Conservation (phyloP, 2,113 vertebrate genomes). For the Felis chaus region DNA sequence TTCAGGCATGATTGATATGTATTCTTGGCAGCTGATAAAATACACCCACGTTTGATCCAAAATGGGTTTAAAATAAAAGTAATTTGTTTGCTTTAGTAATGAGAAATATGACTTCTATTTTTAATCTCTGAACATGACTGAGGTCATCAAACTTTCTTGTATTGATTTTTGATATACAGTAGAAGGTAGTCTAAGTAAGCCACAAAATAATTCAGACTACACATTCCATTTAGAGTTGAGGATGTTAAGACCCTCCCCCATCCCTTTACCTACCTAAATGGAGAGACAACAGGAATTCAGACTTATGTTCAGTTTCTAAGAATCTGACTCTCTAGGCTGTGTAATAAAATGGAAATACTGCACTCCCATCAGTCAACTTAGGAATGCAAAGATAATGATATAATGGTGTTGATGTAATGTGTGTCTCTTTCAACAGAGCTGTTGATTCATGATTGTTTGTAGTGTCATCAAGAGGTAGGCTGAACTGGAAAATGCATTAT, state of each 20-base stretch:
- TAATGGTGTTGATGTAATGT: not conserved
- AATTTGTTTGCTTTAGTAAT: conserved; percentile 45
- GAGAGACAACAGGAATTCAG: not conserved
- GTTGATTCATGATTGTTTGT: conserved; percentile 26
- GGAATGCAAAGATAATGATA: conserved; percentile 21
- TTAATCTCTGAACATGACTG: not conserved
- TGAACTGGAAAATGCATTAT: conserved; percentile 35
- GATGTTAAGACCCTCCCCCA: not conserved
- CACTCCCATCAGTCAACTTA: not conserved
- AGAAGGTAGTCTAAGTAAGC: not conserved
- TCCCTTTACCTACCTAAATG: not conserved
- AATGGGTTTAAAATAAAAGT: conserved; percentile 27
- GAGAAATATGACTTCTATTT: not conserved
- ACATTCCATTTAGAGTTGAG: not conserved
- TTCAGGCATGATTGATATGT: conserved; percentile 55
- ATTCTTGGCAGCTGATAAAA: conserved; percentile 59
- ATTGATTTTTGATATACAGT: not conserved
- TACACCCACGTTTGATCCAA: not conserved
- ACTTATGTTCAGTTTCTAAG: not conserved
- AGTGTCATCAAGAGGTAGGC: not conserved
- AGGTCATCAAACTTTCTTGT: not conserved
- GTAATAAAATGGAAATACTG: not conserved
- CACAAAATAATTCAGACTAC: not conserved
- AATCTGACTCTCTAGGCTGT: not conserved
- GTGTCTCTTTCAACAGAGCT: not conserved